phyloP scores from a whole-genome alignment of 2,797 vertebrate species.

The Eurystomus glaucurus region DNA sequence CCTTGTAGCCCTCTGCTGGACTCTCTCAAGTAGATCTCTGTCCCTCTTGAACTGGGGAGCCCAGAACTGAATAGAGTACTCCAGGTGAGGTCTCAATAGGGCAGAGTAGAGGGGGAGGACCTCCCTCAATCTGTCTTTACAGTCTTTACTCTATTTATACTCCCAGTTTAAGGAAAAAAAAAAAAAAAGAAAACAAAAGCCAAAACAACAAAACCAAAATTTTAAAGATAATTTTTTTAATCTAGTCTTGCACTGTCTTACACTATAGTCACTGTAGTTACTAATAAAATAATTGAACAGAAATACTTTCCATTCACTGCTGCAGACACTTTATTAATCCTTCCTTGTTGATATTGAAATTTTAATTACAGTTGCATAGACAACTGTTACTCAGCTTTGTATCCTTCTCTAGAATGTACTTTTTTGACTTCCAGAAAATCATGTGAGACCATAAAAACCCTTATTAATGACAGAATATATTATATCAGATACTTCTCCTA shows the following conservation, averaged over 20 bases:
- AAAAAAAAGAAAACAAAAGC: too few relatives aligned
- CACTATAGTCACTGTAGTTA: background rate
- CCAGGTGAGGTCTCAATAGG: too few relatives aligned
- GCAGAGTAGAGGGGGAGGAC: too few relatives aligned
- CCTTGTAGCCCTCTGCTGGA: too few relatives aligned
- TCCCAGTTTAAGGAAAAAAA: background rate
- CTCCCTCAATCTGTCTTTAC: too few relatives aligned
- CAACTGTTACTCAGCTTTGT: background rate
- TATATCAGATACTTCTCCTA: background rate
- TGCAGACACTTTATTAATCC: background rate
- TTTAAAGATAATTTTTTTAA: background rate
- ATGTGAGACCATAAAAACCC: background rate
- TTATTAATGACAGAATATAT: background rate
- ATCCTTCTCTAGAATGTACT: background rate
- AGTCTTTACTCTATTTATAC: background rate
- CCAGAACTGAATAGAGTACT: too few relatives aligned
- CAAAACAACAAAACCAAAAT: too few relatives aligned
- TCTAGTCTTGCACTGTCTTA: background rate
- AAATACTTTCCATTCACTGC: background rate
- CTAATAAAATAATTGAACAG: background rate
- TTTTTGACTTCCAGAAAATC: background rate
- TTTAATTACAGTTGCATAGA: background rate
- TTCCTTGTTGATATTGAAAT: background rate
- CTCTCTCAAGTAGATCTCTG: too few relatives aligned
- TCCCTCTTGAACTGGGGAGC: too few relatives aligned